Conservation (phyloP, 30 jellyfish, hydroid and myxozoan species). For the Aurelia sp. region DNA sequence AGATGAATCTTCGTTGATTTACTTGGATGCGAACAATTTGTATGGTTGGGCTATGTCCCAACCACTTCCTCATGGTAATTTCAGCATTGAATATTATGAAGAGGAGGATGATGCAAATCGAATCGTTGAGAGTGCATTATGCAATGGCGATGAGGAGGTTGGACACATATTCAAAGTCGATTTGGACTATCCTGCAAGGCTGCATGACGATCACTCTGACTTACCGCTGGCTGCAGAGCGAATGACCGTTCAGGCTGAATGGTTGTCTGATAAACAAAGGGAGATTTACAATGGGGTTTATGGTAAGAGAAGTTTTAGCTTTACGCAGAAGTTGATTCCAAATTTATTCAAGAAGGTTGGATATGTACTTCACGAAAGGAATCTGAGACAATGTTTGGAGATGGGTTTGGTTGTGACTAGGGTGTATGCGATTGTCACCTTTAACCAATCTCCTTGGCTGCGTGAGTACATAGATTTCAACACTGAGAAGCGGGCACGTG, state of each 20-base stretch:
- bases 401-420: conserved; percentile 14
- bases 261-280: not conserved
- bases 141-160: not conserved
- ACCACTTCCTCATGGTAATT: not conserved
- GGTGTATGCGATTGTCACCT: conserved; percentile 6
- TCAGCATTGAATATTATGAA: not conserved
- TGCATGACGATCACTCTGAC: conserved; percentile 2
- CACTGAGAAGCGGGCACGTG: conserved; percentile 2
- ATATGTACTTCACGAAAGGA: conserved; percentile 17
- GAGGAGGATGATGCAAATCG: not conserved
- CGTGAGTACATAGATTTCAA: not conserved
- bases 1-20: not conserved
- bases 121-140: not conserved
- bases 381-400: not conserved
- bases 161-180: conserved; percentile 31
- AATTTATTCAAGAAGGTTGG: not conserved
- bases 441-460: conserved; percentile 21
- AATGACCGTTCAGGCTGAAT: not conserved
- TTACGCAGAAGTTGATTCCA: not conserved
- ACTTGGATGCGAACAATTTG: not conserved
- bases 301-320: not conserved
- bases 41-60: conserved; percentile 4
- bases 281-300: not conserved
- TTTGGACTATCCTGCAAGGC: not conserved
- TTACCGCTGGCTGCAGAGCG: conserved; percentile 4